Evolutionary conservation across 2,888 invertebrate species (phyloP).

Genomic region (Odontothrips loti): DNA sequence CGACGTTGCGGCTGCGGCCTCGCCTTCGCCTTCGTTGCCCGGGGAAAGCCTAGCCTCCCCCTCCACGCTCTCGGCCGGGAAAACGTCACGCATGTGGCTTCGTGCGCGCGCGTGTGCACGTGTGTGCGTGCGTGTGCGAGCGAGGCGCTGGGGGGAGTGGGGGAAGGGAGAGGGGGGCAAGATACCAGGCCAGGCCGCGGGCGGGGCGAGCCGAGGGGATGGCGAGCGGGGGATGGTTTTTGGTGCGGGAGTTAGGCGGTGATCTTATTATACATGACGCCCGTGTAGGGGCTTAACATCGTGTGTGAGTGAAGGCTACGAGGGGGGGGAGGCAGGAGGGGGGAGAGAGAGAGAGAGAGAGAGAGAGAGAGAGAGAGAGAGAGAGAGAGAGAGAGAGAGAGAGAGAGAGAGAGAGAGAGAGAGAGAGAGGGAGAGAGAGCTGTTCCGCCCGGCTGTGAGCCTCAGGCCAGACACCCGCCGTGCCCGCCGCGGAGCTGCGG

Average conservation of each 20-base stretch:
- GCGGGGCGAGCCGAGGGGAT: neutral
- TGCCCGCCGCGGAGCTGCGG: neutral
- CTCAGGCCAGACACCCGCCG: neutral
- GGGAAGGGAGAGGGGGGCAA: neutral
- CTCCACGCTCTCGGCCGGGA: no score
- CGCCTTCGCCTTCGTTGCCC: no score
- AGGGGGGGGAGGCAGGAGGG: neutral
- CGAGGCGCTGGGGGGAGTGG: neutral
- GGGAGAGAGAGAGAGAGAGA: neutral
- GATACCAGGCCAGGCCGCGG: neutral
- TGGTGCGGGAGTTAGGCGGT: neutral
- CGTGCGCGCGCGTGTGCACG: neutral
- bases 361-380: no score
- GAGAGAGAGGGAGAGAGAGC: no score
- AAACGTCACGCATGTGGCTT: no score
- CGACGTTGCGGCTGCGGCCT: no score
- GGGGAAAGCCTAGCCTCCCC: no score
- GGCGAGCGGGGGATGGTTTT: conserved; percentile 8
- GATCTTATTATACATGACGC: conserved; percentile 26
- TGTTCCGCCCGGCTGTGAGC: no score
- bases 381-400: neutral
- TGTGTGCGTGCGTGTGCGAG: neutral
- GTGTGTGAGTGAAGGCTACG: conserved; percentile 11
- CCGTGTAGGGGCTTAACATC: conserved; percentile 22
- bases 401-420: neutral